Evolutionary conservation across 23 tunicate species (phyloP), one percentile per base, ranked within the genome.

Genomic region (Phallusia fumigata): DNA sequence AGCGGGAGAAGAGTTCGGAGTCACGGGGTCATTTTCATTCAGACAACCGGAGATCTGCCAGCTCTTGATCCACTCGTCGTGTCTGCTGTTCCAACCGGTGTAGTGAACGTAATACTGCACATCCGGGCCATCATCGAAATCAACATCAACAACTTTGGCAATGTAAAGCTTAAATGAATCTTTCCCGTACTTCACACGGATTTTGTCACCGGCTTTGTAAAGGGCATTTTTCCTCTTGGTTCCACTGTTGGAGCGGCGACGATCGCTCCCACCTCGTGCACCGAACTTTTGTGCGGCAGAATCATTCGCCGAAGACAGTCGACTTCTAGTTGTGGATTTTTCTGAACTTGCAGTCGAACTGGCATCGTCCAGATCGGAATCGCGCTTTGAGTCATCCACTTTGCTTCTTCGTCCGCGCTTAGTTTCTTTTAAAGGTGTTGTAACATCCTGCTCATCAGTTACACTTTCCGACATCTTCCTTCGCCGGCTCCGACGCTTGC

Each of bases 71-170:
- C 91, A 87, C 44, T 92, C 97, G 50, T 92, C 97, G 64, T 92
- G 97, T 32, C 97, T 64, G 50, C 89, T 86, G 34, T 92, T 92
- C 91, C 91, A 92, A 18, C 97, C 97, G 11, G 91, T 81, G 65
- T 92, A 92, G 74, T 92, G 97, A 24, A 92, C 97, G 19, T 65
- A 84, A 75, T 92, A 92, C 64, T 84, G 85, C 22, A 52, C 73
- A 0, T 83, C 85, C 24, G 83, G 50, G 64, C 82, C 86, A 30
- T 86, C 97, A 33, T 81, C 84, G 10, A 40, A 34, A 22, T 87
- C 84, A n/a, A 87, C 81, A 73, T 83, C 87, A 18, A 92, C 76
- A 30, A 92, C 88, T 80, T 92, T 92, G 33, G 97, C 97, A 80
- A 72, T 65, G 82, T 87, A 92, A 19, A 87, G 69, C 53, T 91